Base-by-base conservation (phyloP, 2,888 invertebrate species). In the Drepana falcataria region DNA sequence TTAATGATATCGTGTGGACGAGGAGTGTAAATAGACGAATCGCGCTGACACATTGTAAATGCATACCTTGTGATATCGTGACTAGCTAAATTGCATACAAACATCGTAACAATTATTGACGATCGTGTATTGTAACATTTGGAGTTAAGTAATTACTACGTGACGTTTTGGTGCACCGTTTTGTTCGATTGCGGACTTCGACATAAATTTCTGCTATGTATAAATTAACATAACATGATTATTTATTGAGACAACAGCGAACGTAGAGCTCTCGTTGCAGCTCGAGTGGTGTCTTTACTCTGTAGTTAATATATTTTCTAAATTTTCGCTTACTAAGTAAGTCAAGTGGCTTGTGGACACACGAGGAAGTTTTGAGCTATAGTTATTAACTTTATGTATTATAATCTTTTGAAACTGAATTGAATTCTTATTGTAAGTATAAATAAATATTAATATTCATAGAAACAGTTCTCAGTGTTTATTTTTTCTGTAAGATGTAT, bases 351-450 rank as follows among this genome's bases (percentile, higher is more conserved):
- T 86, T 85, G 77, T 69, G 82, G 78, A 83, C 75, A 81, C 85
- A 79, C 79, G 85, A 75, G 74, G 76, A 71, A 77, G 75, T 79
- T 77, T 81, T 83, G 81, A 86, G 83, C 81, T 87, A 79, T 87
- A 87, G 85, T 81, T 85, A 82, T 80, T 85, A 88, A 87, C 83
- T 83, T 84, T 89, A 79, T 84, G 85, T 89, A 88, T 86, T 86
- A 86, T 87, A 85, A 85, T 87, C 90, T 90, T 88, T 89, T 82
- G 78, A 87, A 87, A 86, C 85, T 85, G 85, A 88, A 87, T 87
- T 87, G 85, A 87, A 87, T 83, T 87, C 86, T 90, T 88, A 89
- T 87, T 84, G 83, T 91, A 90, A 91, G 88, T 89, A 89, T 87
- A 87, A 81, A 84, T 83, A 85, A 87, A 85, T 85, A 85, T 84